Base-by-base conservation (phyloP, 2,797 vertebrate genomes). In the Melanotaenia parkinsoni region DNA sequence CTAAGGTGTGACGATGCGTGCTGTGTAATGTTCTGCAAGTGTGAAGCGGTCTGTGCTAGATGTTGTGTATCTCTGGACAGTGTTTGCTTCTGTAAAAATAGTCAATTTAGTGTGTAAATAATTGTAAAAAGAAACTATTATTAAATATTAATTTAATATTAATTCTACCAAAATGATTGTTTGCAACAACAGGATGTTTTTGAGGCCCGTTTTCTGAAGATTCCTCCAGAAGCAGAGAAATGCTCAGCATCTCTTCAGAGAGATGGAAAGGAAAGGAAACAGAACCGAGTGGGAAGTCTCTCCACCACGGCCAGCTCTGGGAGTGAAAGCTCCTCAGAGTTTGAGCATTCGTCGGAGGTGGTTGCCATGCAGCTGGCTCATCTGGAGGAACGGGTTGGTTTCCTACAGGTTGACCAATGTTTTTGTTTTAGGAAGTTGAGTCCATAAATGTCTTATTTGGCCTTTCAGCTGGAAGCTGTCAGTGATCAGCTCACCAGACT, bases 111-210 rank as follows among this genome's bases (percentile, higher is more conserved):
- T 33, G 32, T 33, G 32, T 37, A 37, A 37, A 37, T 8, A 37
- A 10, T 10, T 2, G 8, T 37, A 10, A 37, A 37, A 37, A 38
- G 2, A 38, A 38, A 38, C 38, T 14, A 14, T 12, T 4, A 12
- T 14, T 4, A 1, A 14, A 11, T 40, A 14, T 11, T 14, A 38
- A 2, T 3, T 38, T 38, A 38, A 11, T 6, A 38, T 38, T 12
- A 10, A 20, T 56, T 67, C 2, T 30, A 6, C 8, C 20, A 11
- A n/a, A 13, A 3, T 53, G 16, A 59, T 1, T 67, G 4, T 67
- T 72, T 40, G 1, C n/a, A 26, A 43, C 11, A n/a, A 67, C 81
- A 99, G 98, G 96, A 97, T 53, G 93, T 98, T 74, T 99, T 99
- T 89, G 98, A 99, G 92, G 92, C 84, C 9, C 92, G 92, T 67